Base-by-base conservation (phyloP, 2,113 vertebrate species). In the Calonectris borealis region DNA sequence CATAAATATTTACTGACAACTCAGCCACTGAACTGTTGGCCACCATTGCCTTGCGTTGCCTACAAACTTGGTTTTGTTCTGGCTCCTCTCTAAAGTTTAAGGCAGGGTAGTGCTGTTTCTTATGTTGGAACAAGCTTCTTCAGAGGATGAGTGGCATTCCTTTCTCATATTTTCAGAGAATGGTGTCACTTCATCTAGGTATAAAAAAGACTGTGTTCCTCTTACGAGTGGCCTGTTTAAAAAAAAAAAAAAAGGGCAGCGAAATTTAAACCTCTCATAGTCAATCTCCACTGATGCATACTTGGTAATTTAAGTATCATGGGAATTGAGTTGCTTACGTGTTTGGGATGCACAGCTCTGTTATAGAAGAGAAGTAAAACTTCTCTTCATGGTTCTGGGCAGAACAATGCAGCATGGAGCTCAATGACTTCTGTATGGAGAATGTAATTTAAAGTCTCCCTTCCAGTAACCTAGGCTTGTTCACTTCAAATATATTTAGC, bases 41-140 rank as follows among this genome's bases (percentile, higher is more conserved):
- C 7, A 3, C 19, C 51, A 3, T 86, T 75, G 46, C 55, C 32
- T 86, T 2, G 4, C 0, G 0, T 83, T 68, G 57, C 40, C 36
- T 57, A 27, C 34, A 49, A 32, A 40, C 54, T 75, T 82, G 48
- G 10, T 62, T 71, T 68, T 51, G 18, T 78, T 78, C 31, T 4
- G 22, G 7, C 64, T 92, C 81, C 36, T 58, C 58, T 80, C 22
- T 44, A 11, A 82, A 52, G 29, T 54, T 62, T 36, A 46, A 54
- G 11, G 40, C 26, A 16, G 21, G 14, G 21, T 55, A 34, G 27
- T 76, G 46, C 5, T 7, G 7, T 71, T 85, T 60, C 21, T 84
- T 71, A 18, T 3, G 5, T 44, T 85, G 70, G 22, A 93, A 24
- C 7, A 49, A 80, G 25, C 10, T 75, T 6, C 61, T 75, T 82